These are phyloP conservation scores for Seriola dumerili DNA, from an alignment of 2,113 vertebrate genomes.

Conservation along the genomic window DNA sequence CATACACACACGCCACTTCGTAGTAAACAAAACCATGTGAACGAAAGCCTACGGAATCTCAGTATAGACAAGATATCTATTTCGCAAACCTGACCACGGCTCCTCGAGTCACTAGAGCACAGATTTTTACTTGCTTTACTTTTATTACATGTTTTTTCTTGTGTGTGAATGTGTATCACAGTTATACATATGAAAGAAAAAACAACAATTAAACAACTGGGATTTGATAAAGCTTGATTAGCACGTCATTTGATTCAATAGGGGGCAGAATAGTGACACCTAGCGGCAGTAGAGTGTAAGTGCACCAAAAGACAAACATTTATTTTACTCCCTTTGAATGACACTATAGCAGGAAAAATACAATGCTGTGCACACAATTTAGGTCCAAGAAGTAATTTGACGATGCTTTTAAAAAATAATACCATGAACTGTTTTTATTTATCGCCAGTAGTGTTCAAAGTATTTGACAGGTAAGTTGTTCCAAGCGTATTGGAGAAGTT, in stretches of 20 bases:
- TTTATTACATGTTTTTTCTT: not conserved
- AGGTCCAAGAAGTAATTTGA: not conserved
- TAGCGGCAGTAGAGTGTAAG: not conserved
- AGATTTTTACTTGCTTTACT: too few relatives aligned
- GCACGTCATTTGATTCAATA: not conserved
- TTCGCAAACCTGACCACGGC: not conserved
- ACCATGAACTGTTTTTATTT: not conserved
- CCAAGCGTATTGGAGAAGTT: too few relatives aligned
- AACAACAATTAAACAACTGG: not conserved
- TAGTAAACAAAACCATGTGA: slow-evolving; percentile 77
- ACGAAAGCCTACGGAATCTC: slow-evolving; percentile 48
- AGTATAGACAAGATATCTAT: not conserved
- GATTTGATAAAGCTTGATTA: not conserved
- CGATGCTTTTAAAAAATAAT: not conserved
- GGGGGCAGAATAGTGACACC: not conserved
- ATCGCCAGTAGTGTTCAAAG: not conserved
- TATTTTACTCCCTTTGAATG: too few relatives aligned
- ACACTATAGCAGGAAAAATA: not conserved
- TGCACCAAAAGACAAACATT: not conserved
- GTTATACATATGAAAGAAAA: not conserved
- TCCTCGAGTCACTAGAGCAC: too few relatives aligned
- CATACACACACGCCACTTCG: not conserved
- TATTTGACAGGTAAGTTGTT: too few relatives aligned
- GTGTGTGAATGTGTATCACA: not conserved
- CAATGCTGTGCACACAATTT: not conserved